phyloP scores from a whole-genome alignment of 2,113 vertebrate species.

The Myodes glareolus region DNA sequence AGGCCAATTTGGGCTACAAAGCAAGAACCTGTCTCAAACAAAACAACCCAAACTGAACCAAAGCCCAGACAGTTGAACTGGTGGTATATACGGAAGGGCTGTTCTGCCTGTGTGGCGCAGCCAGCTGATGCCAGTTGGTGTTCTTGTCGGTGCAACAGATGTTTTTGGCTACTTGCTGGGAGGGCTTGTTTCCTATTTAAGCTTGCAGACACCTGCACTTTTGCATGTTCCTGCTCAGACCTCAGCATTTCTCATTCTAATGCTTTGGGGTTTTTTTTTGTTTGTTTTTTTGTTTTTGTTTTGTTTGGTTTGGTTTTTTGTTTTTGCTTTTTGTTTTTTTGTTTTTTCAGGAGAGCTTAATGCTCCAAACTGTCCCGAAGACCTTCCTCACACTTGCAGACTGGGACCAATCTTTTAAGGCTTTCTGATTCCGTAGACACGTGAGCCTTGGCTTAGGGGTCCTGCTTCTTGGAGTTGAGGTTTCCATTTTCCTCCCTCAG shows the following conservation, averaged over 20 bases:
- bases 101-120: fast-evolving
- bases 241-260: conserved; percentile 28
- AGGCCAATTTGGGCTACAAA: neutral
- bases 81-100: neutral
- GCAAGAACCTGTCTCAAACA: neutral
- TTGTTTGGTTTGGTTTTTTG: no score
- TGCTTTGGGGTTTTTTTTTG: fast-evolving
- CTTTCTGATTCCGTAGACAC: neutral
- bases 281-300: neutral
- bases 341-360: neutral
- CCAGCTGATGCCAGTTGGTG: conserved; percentile 38
- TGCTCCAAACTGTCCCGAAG: neutral
- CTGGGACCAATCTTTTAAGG: neutral
- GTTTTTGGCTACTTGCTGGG: neutral
- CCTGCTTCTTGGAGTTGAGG: neutral
- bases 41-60: neutral
- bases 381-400: neutral
- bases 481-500: neutral
- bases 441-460: neutral
- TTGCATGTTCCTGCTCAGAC: conserved; percentile 51
- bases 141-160: neutral
- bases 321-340: neutral
- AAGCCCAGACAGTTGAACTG: neutral
- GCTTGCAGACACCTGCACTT: conserved; percentile 61
- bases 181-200: neutral